Conservation (phyloP, 2,113 vertebrate genomes). For the Etheostoma cragini region DNA sequence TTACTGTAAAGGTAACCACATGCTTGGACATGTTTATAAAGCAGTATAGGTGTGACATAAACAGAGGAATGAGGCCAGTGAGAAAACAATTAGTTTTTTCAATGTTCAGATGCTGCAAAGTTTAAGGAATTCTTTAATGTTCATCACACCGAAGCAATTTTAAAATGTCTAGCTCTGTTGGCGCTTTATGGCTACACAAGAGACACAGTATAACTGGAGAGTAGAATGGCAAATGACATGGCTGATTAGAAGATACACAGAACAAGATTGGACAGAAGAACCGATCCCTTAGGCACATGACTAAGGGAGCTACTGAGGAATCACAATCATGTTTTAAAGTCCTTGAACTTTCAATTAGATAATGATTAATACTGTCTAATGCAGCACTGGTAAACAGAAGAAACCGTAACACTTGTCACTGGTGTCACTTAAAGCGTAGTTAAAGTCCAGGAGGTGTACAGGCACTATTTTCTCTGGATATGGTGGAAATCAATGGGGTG, state of each 20-base stretch:
- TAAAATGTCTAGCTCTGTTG: neutral
- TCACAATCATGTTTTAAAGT: neutral
- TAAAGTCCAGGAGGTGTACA: neutral
- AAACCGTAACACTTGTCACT: neutral
- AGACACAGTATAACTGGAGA: neutral
- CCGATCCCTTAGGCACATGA: conserved; percentile 13
- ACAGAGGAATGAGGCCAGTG: neutral
- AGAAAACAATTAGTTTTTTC: neutral
- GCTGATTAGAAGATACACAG: neutral
- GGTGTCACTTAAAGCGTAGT: neutral
- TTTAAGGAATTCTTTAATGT: neutral
- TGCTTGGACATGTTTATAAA: neutral
- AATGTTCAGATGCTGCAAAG: neutral
- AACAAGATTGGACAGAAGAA: neutral
- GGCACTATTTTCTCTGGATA: neutral
- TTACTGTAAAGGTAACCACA: neutral
- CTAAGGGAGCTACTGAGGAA: neutral
- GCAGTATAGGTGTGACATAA: neutral
- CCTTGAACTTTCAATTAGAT: neutral
- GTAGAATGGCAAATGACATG: neutral
- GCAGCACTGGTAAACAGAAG: neutral
- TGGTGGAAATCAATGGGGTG: neutral
- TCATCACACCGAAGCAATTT: neutral
- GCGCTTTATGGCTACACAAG: neutral
- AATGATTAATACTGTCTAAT: conserved; percentile 12